Evolutionary conservation across 2,888 invertebrate species (phyloP).

Genomic region (Rugalucina vietnamica): DNA sequence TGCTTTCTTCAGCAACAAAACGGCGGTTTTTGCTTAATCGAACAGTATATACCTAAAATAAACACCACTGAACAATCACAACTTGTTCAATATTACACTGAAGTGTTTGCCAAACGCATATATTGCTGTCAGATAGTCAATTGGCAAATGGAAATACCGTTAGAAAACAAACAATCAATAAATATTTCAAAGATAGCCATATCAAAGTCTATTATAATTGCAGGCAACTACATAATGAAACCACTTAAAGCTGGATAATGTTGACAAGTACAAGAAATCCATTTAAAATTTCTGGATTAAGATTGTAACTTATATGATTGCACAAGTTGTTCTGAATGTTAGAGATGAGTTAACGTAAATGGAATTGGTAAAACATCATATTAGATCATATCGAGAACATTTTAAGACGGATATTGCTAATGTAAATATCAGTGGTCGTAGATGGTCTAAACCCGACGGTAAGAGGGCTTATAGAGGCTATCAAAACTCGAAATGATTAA

Average conservation of each 20-base stretch:
- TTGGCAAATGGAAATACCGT: neutral
- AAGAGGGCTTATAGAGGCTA: no score
- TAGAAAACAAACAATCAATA: constrained; percentile 9
- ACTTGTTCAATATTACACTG: neutral
- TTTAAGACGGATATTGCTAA: neutral
- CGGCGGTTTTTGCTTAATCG: no score
- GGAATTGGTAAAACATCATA: neutral
- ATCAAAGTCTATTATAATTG: neutral
- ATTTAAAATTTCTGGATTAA: no score
- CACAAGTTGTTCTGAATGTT: no score
- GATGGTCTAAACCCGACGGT: neutral
- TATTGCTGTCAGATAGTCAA: neutral
- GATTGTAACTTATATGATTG: no score
- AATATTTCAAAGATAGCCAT: constrained; percentile 1
- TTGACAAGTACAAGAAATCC: no score
- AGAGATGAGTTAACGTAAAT: no score
- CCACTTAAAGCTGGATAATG: neutral
- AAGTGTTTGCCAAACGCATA: neutral
- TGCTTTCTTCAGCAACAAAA: no score
- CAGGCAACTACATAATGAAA: neutral
- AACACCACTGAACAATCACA: neutral
- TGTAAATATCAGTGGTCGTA: neutral
- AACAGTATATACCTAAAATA: no score
- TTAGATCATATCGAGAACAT: neutral
- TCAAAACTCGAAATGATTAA: no score